Percentiles rank a stretch among this genome's conserved stretches.
Conservation (phyloP, 2,888 invertebrate genomes). For the Aricia artaxerxes region DNA sequence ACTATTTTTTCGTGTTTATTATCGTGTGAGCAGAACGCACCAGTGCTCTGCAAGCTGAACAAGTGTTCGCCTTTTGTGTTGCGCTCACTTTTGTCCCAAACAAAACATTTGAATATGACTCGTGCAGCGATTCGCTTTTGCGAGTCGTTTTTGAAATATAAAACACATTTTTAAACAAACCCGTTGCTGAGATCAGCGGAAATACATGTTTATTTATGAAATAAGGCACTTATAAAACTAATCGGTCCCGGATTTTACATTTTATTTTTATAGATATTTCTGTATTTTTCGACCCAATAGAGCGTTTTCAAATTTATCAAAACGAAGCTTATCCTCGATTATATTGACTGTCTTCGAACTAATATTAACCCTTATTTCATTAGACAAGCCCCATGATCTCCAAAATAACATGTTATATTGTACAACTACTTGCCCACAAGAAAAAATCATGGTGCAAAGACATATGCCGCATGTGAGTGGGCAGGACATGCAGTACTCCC, state of each 20-base stretch:
- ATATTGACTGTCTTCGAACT: not conserved
- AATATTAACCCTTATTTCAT: not conserved
- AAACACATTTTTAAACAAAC: not conserved
- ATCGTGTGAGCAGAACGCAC: not conserved
- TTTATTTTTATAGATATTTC: too few species aligned
- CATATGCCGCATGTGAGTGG: slow-evolving; percentile 16
- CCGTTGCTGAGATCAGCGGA: not conserved
- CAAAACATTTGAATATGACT: slow-evolving; percentile 17
- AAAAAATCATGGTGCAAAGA: not conserved
- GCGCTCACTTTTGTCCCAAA: not conserved
- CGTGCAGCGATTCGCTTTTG: not conserved
- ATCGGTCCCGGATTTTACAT: too few species aligned
- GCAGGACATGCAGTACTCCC: not conserved
- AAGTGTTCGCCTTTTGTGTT: slow-evolving; percentile 19
- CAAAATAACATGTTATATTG: too few species aligned
- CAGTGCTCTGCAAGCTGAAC: not conserved
- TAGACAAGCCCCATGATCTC: too few species aligned
- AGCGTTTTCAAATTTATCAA: too few species aligned
- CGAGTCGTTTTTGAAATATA: slow-evolving; percentile 6
- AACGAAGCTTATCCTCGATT: too few species aligned
- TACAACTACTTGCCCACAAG: not conserved
- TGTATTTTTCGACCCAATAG: too few species aligned
- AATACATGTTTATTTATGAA: not conserved
- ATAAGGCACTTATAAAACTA: not conserved
- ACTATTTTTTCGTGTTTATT: not conserved